Base-by-base conservation (phyloP, 2,113 vertebrate species). In the Osmerus eperlanus region DNA sequence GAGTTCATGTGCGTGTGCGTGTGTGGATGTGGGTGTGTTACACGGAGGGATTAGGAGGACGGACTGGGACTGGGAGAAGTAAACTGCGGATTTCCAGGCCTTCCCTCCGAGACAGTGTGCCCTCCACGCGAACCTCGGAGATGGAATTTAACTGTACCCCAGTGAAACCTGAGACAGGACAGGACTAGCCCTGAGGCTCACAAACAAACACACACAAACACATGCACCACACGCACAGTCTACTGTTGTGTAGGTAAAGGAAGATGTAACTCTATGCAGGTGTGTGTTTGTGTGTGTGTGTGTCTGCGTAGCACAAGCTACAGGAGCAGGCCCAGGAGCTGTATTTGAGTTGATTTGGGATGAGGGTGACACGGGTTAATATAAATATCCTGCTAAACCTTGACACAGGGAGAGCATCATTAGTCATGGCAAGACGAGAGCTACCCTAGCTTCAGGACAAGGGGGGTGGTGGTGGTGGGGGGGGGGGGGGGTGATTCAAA, bases 281-380 rank as follows among this genome's bases (percentile, higher is more conserved):
- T 8, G 21, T 12, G 23, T 23, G 58, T 59, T 2, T 58, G 56
- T 58, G 58, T 73, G 41, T 82, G 21, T 23, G 21, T 23, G 23
- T 82, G 68, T 65, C 79, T 23, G 77, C 75, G 63, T 74, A 76
- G 81, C 78, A 83, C n/a, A n/a, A n/a, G n/a, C n/a, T n/a, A n/a
- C 84, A 78, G 70, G 68, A 79, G 77, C 78, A 77, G 70, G 65
- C 86, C 86, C 83, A 29, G 76, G 70, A 81, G 88, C 15, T 28
- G 25, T 78, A 75, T 72, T 78, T 62, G 25, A 87, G 78, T 78
- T 80, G 82, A 83, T 78, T 82, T 75, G 82, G 83, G 89, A 87
- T 87, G 88, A 88, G 85, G 87, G 81, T 85, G 88, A 86, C 87
- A 86, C 74, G 84, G 89, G 89, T 91, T 91, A 91, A 91, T 89